Base-by-base conservation (phyloP, 2,888 invertebrate species). In the Erebia palarica region DNA sequence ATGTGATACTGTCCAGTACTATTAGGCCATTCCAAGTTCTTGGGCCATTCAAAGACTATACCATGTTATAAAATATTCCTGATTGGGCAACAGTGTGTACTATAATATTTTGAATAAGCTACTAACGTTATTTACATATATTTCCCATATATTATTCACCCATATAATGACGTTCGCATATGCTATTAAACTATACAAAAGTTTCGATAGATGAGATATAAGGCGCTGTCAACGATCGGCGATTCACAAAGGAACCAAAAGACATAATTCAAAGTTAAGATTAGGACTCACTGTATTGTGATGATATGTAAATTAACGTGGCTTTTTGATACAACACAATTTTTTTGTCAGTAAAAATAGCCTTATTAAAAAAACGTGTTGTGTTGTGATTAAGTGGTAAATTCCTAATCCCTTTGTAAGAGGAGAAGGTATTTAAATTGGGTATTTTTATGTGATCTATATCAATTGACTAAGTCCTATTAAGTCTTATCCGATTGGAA, bases 181-280 rank as follows among this genome's bases (percentile, higher is more conserved):
- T 18, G 3, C 49, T 18, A 21, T 21, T 57, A 57, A 57, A 42
- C 14, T 59, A 59, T 42, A 58, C 44, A 58, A 66, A 66, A 58
- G 36, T n/a, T 58, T 27, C 64, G 47, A 49, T 27, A 64, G 47
- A 49, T 42, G 65, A 42, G 42, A 65, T 58, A 21, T 27, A 58
- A 18, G 42, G 44, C 18, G 27, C 68, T 61, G 73, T 68, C 68
- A 70, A 51, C 73, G 65, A 10, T 4, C 55, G 55, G 70, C 61
- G 42, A 60, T 65, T 60, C 11, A 71, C 73, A 73, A 68, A 73
- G 44, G 71, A 57, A 60, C 70, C 65, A 68, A 27, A 42, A 44
- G 49, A 49, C 51, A 70, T 70, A 70, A 60, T 59, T 53, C 65
- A 70, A 57, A 51, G 59, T 65, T 51, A 55, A 60, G 70, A 57